Evolutionary conservation across 2,797 vertebrate genomes (phyloP).

Genomic region (Craterocephalus amniculus): DNA sequence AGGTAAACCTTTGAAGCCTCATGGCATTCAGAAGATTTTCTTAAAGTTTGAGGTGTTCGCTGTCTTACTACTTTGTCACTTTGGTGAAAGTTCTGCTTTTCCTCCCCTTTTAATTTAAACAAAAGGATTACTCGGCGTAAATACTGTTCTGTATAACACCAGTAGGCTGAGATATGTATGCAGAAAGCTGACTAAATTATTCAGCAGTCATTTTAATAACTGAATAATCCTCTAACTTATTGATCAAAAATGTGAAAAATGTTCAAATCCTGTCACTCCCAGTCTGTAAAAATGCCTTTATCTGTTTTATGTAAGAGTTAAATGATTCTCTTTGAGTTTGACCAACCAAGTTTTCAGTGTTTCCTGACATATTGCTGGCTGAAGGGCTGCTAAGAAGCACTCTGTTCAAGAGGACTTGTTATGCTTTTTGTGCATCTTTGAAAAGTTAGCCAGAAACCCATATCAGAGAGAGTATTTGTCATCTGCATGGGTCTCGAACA

Average conservation of each 20-base stretch:
- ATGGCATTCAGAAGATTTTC: too few species aligned
- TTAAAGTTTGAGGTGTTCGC: too few species aligned
- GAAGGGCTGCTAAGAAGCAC: neutral
- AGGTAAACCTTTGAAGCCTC: too few species aligned
- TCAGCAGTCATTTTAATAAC: neutral
- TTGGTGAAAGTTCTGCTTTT: neutral
- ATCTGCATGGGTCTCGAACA: neutral
- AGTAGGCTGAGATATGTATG: neutral
- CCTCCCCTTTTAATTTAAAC: constrained; percentile 1
- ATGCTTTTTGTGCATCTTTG: neutral
- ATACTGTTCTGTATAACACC: neutral
- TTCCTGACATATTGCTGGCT: neutral
- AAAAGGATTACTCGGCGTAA: neutral
- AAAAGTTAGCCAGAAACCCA: neutral
- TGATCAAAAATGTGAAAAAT: neutral
- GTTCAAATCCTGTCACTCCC: neutral
- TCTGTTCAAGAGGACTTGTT: neutral
- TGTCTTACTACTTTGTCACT: too few species aligned
- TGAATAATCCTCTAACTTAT: neutral
- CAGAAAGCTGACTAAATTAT: neutral
- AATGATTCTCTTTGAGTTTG: neutral
- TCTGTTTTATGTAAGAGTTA: neutral
- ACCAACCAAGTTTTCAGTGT: neutral
- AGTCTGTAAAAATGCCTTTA: neutral
- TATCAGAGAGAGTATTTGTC: neutral